These are phyloP conservation scores for Halictus rubicundus DNA, from an alignment of 1,140 invertebrate species.

Conservation along the genomic window DNA sequence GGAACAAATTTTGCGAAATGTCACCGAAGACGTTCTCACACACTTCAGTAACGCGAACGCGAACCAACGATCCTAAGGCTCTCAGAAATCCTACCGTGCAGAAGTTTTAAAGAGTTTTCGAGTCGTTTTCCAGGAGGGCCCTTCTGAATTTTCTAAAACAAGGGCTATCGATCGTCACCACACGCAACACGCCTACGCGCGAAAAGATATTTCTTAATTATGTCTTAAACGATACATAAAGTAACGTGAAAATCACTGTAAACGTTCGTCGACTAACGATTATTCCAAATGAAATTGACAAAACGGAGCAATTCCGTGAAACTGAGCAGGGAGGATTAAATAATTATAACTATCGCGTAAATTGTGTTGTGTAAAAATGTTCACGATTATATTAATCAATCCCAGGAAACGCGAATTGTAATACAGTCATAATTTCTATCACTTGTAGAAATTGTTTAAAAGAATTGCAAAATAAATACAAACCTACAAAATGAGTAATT, in stretches of 20 bases:
- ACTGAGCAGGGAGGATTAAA: too few species aligned
- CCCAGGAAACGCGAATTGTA: too few species aligned
- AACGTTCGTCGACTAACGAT: too few species aligned
- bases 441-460: too few species aligned
- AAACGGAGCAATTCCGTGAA: too few species aligned
- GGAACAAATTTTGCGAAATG: background rate
- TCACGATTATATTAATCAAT: too few species aligned
- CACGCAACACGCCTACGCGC: background rate
- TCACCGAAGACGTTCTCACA: background rate
- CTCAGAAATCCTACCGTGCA: background rate
- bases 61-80: background rate
- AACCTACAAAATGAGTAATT: too few species aligned
- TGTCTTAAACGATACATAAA: background rate
- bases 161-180: conserved; percentile 16
- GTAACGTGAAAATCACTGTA: background rate
- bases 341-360: too few species aligned
- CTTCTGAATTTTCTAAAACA: conserved; percentile 14
- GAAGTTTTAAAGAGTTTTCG: conserved; percentile 6
- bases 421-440: too few species aligned
- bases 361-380: too few species aligned
- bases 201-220: background rate
- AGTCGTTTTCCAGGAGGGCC: background rate
- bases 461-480: too few species aligned
- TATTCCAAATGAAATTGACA: too few species aligned
- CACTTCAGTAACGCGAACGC: background rate